Evolutionary conservation across 2,797 vertebrate species (phyloP).

Genomic region (Gephyroberyx darwinii): DNA sequence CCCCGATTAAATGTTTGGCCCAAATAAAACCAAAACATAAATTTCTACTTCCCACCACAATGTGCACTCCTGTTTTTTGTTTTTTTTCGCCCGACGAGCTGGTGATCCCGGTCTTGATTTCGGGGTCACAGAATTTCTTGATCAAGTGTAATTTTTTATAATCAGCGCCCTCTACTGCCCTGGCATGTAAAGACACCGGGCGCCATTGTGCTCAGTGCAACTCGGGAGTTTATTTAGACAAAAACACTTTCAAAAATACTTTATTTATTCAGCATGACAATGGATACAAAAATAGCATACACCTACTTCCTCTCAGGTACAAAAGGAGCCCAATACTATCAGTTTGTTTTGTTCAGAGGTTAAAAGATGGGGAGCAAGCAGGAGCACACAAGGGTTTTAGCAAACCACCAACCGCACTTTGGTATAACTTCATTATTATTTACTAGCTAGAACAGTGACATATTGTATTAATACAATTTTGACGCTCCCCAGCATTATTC

Average conservation of each 20-base stretch:
- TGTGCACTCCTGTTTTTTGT: slow-evolving; percentile 25
- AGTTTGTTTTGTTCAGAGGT: slow-evolving; percentile 18
- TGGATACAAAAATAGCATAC: slow-evolving; percentile 20
- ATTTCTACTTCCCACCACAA: not conserved
- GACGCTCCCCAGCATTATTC: not conserved
- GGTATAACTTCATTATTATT: slow-evolving; percentile 6
- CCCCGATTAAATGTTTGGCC: rapidly evolving
- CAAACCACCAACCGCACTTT: slow-evolving; percentile 13
- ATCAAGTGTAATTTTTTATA: rapidly evolving
- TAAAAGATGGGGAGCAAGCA: slow-evolving; percentile 7
- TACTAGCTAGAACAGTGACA: not conserved
- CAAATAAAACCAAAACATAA: not conserved
- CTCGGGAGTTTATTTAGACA: not conserved
- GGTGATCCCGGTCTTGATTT: slow-evolving; percentile 23
- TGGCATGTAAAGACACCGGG: slow-evolving; percentile 10
- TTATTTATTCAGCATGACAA: slow-evolving; percentile 21
- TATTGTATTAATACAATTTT: not conserved
- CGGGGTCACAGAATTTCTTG: not conserved
- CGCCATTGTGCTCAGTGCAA: not conserved
- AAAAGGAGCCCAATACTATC: slow-evolving; percentile 3
- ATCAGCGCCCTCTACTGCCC: slow-evolving; percentile 47
- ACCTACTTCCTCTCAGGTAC: not conserved
- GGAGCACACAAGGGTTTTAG: not conserved
- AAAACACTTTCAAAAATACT: slow-evolving; percentile 3
- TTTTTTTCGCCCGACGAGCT: not conserved